Percentiles rank a stretch among this genome's conserved stretches.
phyloP scores from a whole-genome alignment of 2,888 invertebrate genomes.

The Lepidochrysops patricia region DNA sequence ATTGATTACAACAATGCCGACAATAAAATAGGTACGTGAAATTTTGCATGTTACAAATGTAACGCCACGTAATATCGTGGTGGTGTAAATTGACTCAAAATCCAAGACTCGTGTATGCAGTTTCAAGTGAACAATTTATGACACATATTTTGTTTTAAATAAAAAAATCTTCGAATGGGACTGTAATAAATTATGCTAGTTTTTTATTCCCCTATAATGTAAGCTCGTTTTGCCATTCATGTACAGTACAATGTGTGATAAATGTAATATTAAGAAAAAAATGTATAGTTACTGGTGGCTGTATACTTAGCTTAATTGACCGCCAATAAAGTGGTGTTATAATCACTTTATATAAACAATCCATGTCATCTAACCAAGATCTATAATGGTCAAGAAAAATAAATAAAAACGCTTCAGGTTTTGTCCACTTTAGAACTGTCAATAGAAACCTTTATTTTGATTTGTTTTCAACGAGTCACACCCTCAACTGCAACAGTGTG shows the following conservation, averaged over 20 bases:
- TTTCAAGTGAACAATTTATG: too few species aligned
- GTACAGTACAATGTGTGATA: conserved; percentile 65
- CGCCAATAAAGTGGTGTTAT: conserved; percentile 58
- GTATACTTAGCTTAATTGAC: conserved; percentile 37
- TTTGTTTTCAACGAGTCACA: too few species aligned
- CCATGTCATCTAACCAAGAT: conserved; percentile 11
- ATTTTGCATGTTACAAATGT: too few species aligned
- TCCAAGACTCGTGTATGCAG: too few species aligned
- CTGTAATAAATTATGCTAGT: conserved; percentile 21
- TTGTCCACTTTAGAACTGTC: too few species aligned
- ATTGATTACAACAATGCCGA: too few species aligned
- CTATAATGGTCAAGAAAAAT: background rate
- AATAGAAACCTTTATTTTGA: too few species aligned
- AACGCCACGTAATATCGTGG: too few species aligned
- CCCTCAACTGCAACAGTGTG: too few species aligned
- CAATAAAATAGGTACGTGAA: too few species aligned
- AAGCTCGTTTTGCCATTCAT: conserved; percentile 51
- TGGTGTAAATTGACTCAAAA: too few species aligned
- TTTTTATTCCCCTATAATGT: conserved; percentile 20
- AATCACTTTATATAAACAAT: conserved; percentile 46
- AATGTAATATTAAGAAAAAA: conserved; percentile 31
- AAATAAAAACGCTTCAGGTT: background rate
- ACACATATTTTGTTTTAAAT: background rate
- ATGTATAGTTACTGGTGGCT: conserved; percentile 36
- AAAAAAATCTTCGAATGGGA: background rate